Evolutionary conservation across 2,888 invertebrate genomes (phyloP).

Genomic region (Leptopilina myrica): DNA sequence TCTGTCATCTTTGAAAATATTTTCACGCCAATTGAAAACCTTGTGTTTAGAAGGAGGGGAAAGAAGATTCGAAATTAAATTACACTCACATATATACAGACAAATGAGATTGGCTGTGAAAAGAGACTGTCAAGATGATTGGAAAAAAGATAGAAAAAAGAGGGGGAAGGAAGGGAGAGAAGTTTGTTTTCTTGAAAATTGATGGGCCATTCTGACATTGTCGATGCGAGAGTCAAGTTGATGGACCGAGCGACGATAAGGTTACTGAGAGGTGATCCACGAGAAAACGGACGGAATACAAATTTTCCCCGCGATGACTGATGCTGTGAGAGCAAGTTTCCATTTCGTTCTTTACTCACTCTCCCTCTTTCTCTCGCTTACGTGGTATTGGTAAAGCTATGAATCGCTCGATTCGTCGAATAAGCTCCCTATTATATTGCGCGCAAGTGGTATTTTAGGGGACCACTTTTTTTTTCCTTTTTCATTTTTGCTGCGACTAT

Average conservation of each 20-base stretch:
- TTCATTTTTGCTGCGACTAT: conserved; percentile 11
- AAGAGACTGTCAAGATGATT: conserved; percentile 20
- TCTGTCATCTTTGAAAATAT: conserved; percentile 9
- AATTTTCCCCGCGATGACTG: conserved; percentile 67
- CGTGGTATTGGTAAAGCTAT: not conserved
- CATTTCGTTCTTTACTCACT: conserved; percentile 65
- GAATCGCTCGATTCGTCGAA: conserved; percentile 26
- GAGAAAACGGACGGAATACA: conserved; percentile 64
- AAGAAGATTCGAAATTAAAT: conserved; percentile 13
- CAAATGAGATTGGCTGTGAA: conserved; percentile 18
- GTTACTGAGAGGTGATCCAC: conserved; percentile 65
- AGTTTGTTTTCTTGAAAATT: conserved; percentile 65
- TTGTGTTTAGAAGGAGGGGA: too few relatives aligned
- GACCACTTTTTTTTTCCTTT: not conserved
- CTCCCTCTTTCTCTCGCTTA: not conserved
- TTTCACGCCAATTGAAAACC: not conserved
- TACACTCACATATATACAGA: not conserved
- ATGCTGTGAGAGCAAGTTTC: conserved; percentile 64
- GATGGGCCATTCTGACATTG: conserved; percentile 65
- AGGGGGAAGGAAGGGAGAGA: conserved; percentile 40
- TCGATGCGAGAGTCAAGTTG: conserved; percentile 67
- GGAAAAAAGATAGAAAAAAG: conserved; percentile 43
- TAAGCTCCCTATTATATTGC: conserved; percentile 35
- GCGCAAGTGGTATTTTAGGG: conserved; percentile 28
- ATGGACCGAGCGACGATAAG: conserved; percentile 71